Percentiles rank a stretch among this genome's conserved stretches.
Evolutionary conservation across 2,888 invertebrate genomes (phyloP).

Genomic region (Actias luna): DNA sequence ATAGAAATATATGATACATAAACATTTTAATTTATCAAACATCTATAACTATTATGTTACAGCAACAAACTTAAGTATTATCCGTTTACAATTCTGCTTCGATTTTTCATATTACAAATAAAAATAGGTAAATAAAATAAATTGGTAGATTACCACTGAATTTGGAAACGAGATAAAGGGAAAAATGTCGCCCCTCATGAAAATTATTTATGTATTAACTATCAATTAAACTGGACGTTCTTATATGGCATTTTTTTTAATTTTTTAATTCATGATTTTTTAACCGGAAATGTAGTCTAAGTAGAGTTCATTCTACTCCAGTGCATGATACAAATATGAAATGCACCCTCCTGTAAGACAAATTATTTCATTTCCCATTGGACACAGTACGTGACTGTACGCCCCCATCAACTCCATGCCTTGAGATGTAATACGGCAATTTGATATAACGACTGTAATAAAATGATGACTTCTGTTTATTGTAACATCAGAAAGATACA

Average conservation of each 20-base stretch:
- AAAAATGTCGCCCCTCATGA: too few species aligned
- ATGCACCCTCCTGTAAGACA: conserved; percentile 74
- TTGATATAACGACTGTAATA: conserved; percentile 58
- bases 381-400: conserved; percentile 71
- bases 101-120: too few species aligned
- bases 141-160: too few species aligned
- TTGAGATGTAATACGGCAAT: conserved; percentile 58
- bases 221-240: too few species aligned
- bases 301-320: conserved; percentile 64
- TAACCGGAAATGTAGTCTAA: not conserved
- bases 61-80: too few species aligned
- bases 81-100: too few species aligned
- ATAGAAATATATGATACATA: too few species aligned
- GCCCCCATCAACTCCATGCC: conserved; percentile 60
- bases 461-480: conserved; percentile 41
- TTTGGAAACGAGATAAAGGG: too few species aligned
- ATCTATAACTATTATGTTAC: too few species aligned
- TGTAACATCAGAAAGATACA: conserved; percentile 16
- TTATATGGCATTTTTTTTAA: not conserved
- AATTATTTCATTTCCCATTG: conserved; percentile 80
- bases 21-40: too few species aligned
- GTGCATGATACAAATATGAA: conserved; percentile 65
- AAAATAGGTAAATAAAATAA: too few species aligned
- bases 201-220: too few species aligned
- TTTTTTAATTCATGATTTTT: not conserved